These are phyloP conservation scores for Lomographa bimaculata DNA, from an alignment of 2,888 invertebrate species.

Conservation along the genomic window DNA sequence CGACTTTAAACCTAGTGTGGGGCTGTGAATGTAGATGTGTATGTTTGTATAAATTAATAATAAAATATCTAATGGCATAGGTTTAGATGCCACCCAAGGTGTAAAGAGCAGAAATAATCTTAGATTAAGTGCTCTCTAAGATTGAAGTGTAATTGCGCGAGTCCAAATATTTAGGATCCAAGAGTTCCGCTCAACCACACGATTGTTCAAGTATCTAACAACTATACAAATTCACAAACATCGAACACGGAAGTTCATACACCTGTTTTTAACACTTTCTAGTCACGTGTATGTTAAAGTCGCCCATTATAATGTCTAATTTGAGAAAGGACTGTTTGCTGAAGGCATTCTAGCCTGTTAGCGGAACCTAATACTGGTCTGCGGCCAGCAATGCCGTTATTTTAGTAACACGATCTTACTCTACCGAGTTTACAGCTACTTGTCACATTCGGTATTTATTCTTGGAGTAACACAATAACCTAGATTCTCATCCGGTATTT, in stretches of 20 bases:
- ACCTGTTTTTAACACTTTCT: conserved; percentile 2
- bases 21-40: no score
- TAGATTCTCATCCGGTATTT: conserved; percentile 3
- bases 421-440: conserved; percentile 1
- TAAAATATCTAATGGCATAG: no score
- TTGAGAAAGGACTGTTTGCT: conserved; percentile 11
- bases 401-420: conserved; percentile 8
- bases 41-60: no score
- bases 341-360: conserved; percentile 10
- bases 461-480: not conserved
- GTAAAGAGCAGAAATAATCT: no score
- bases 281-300: conserved; percentile 6
- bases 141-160: no score
- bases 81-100: no score
- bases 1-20: no score
- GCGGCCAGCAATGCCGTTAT: conserved; percentile 10
- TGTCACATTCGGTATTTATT: conserved; percentile 7
- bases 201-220: no score
- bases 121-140: no score
- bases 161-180: no score
- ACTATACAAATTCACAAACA: not conserved
- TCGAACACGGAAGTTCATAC: not conserved
- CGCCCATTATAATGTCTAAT: conserved; percentile 15
- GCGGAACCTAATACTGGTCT: conserved; percentile 5
- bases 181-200: no score